Conservation (phyloP, 2,888 invertebrate species). For the Sycophila texana region DNA sequence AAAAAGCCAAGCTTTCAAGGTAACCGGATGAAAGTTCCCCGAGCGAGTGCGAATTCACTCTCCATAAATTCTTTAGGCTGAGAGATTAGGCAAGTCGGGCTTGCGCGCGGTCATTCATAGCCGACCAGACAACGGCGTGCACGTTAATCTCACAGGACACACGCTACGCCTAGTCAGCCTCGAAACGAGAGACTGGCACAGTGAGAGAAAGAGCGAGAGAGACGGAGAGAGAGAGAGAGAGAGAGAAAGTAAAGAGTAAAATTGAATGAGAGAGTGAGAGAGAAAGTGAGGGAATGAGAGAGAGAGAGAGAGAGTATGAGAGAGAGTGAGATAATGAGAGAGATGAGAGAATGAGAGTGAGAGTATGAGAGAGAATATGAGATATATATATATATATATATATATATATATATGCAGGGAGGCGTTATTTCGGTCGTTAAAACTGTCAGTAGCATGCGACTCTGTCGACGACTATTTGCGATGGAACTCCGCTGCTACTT, state of each 20-base stretch:
- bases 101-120: conserved; percentile 37
- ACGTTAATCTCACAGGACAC: conserved; percentile 46
- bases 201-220: neutral
- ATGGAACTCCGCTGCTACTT: conserved; percentile 7
- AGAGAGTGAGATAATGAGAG: too few relatives aligned
- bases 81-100: conserved; percentile 36
- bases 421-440: conserved; percentile 63
- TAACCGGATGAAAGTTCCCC: neutral
- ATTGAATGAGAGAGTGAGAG: too few relatives aligned
- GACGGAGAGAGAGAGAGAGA: conserved; percentile 22
- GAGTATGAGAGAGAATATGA: too few relatives aligned
- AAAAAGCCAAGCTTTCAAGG: neutral
- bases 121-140: neutral
- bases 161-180: conserved; percentile 27
- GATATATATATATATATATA: too few relatives aligned
- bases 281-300: too few relatives aligned
- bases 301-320: too few relatives aligned
- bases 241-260: too few relatives aligned
- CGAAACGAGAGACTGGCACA: conserved; percentile 31
- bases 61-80: conserved; percentile 38
- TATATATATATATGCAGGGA: too few relatives aligned
- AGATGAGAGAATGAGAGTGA: too few relatives aligned
- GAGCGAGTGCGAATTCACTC: neutral
- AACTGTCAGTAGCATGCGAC: conserved; percentile 58
- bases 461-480: conserved; percentile 54